These are phyloP conservation scores for Phrynosoma blainvillii DNA, from an alignment of 2,113 vertebrate species.

Conservation along the genomic window DNA sequence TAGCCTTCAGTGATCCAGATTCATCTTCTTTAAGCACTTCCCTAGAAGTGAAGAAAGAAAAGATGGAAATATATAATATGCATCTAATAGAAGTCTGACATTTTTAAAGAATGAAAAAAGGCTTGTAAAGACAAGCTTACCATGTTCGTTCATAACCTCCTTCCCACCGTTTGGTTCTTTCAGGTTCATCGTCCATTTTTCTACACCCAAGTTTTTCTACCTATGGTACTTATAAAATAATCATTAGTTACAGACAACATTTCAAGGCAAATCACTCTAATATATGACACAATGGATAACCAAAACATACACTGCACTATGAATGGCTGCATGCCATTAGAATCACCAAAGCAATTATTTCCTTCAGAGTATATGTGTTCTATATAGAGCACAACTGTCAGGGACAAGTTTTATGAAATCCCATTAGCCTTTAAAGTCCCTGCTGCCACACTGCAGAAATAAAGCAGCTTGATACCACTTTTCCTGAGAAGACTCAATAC, in stretches of 20 bases:
- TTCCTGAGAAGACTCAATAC: too few relatives aligned
- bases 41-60: conserved; percentile 71
- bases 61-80: fast-evolving
- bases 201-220: neutral
- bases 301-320: neutral
- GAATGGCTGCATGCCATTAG: neutral
- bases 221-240: neutral
- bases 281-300: neutral
- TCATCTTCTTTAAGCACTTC: conserved; percentile 98
- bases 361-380: too few relatives aligned
- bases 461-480: too few relatives aligned
- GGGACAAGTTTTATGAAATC: neutral
- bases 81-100: fast-evolving
- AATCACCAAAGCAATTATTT: neutral
- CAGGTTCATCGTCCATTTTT: conserved; percentile 93
- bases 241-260: neutral
- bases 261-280: neutral
- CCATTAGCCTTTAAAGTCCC: neutral
- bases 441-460: too few relatives aligned
- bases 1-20: conserved; percentile 93
- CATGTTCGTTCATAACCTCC: conserved; percentile 98
- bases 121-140: conserved; percentile 62
- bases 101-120: neutral
- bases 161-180: conserved; percentile 96
- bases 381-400: neutral